Conservation (phyloP, 1,140 invertebrate species). For the Augochlora pura region DNA sequence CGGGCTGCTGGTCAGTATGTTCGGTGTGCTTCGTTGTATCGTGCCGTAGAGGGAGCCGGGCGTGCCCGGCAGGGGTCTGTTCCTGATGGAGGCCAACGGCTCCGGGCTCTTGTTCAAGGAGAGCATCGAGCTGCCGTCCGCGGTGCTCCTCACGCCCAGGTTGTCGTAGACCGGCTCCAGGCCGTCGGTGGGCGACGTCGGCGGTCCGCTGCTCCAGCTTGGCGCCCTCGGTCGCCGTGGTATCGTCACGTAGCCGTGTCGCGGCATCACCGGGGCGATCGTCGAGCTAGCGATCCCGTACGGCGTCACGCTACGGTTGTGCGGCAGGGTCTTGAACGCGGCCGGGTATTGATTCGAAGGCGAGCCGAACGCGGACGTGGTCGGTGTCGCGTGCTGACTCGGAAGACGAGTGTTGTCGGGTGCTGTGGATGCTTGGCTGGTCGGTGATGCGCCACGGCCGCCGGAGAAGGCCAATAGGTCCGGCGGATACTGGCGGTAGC, state of each 20-base stretch:
- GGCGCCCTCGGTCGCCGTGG: constrained; percentile 89
- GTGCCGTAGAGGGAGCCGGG: constrained; percentile 80
- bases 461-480: constrained; percentile 89
- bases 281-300: constrained; percentile 82
- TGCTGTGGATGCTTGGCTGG: constrained; percentile 87
- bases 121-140: constrained; percentile 89
- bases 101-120: constrained; percentile 85
- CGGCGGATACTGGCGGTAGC: constrained; percentile 85
- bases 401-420: constrained; percentile 83
- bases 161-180: constrained; percentile 92
- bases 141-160: constrained; percentile 90
- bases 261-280: constrained; percentile 83
- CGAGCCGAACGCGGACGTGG: constrained; percentile 70
- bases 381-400: constrained; percentile 78
- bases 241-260: constrained; percentile 91
- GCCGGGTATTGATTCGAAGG: constrained; percentile 72
- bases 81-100: constrained; percentile 74
- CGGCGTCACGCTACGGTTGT: constrained; percentile 87
- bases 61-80: constrained; percentile 80
- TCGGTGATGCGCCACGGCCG: constrained; percentile 80
- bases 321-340: constrained; percentile 85
- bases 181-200: constrained; percentile 81
- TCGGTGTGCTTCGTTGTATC: constrained; percentile 72
- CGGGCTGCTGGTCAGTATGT: constrained; percentile 71
- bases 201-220: constrained; percentile 86